Evolutionary conservation across 1,140 invertebrate genomes (phyloP), one percentile per base, ranked within the genome.

Genomic region (Bombus confusus): DNA sequence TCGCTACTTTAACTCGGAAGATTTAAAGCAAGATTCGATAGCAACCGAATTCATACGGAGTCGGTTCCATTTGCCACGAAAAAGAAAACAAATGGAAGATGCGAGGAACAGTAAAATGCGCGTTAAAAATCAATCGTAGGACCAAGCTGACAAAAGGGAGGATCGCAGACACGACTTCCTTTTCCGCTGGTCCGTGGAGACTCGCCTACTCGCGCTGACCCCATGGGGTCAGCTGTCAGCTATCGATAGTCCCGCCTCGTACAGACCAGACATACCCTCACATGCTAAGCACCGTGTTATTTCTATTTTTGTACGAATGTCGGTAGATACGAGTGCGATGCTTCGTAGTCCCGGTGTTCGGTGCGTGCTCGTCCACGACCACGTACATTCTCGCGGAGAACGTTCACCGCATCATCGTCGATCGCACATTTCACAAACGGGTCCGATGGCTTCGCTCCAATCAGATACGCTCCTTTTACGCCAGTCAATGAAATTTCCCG

Each of bases 171-270:
- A 87, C 89, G 87, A 91, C 83, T 90, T 91, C 87, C 89, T 89
- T 87, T 89, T 91, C 89, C 90, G 87, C 66, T 75, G 75, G 22
- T 34, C 77, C 72, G 76, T 52, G 77, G 43, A 73, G 76, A 71
- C 83, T 90, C 91, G 88, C 87, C 87, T 90, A 91, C 87, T 89
- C 78, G 84, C n/a, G 87, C 64, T 88, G 90, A 92, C 89, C 91
- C 80, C 76, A 39, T 57, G 68, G 74, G 91, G 91, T 91, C 90
- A 91, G 72, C 90, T 86, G 90, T 90, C 91, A 88, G 90, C 72
- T 91, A 92, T 92, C 89, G 90, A 92, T 91, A 91, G 85, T 87
- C 89, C 68, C 79, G 64, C 64, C 86, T 86, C 80, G 81, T 88
- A 71, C 83, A 75, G 39, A 59, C 75, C 83, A 89, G 89, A 88